A percentile compares a stretch with the other conserved stretches of the same genome.
phyloP scores from a whole-genome alignment of 2,888 invertebrate species.

The Leptopilina drosophilae region DNA sequence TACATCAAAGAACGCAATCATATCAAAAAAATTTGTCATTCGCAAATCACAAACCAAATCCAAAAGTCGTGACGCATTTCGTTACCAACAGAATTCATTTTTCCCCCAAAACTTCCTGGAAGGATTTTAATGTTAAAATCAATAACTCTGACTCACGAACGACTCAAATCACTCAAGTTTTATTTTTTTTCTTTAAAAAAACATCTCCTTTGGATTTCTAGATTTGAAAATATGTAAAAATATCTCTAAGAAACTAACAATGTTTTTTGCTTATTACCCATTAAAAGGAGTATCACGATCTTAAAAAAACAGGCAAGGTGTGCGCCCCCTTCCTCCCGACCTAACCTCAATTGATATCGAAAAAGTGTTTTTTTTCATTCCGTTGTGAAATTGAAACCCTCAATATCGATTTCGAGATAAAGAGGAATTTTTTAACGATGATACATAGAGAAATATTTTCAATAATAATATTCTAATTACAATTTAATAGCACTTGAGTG shows the following conservation, averaged over 20 bases:
- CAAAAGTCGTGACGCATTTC: neutral
- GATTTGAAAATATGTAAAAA: too few species aligned
- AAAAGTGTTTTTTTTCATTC: neutral
- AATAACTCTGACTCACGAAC: neutral
- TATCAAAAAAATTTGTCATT: neutral
- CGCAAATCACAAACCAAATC: too few species aligned
- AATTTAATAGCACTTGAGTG: too few species aligned
- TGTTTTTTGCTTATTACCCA: too few species aligned
- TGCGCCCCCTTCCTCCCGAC: neutral
- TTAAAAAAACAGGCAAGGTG: neutral
- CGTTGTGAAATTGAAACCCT: neutral
- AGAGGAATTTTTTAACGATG: neutral
- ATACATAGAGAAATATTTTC: too few species aligned
- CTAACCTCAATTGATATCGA: slow-evolving; percentile 10
- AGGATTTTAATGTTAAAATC: slow-evolving; percentile 15
- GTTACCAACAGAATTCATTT: neutral
- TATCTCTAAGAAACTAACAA: too few species aligned
- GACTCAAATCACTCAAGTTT: neutral
- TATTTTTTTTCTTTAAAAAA: neutral
- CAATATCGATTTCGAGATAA: slow-evolving; percentile 8
- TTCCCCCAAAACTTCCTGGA: neutral
- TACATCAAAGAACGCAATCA: neutral
- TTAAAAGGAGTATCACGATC: neutral
- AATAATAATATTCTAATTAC: too few species aligned
- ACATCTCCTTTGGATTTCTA: too few species aligned